Base-by-base conservation (phyloP, 1,140 invertebrate genomes). In the Yoshiicerus persimilis region DNA sequence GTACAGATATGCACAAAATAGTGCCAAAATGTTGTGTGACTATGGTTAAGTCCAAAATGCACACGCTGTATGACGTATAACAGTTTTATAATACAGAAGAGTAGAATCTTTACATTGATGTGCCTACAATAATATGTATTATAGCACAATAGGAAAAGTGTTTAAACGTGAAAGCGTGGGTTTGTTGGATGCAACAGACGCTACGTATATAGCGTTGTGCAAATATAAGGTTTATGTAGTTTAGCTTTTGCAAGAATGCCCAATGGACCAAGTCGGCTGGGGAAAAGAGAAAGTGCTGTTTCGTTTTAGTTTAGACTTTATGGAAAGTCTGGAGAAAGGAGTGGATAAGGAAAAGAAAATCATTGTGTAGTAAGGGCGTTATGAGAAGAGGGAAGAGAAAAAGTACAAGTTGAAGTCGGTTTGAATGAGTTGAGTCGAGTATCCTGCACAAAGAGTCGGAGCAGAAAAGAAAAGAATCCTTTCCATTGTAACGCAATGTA, bases 291-390 rank as follows among this genome's bases (percentile, higher is more conserved):
- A 80, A 80, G n/a, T 36, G 75, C 75, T 36, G 32, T 80, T 80
- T 80, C 75, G 34, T 80, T 80, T 80, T 80, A 80, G 75, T 80
- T 80, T n/a, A 38, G 34, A 80, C 20, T 80, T 80, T 80, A 34
- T 36, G 75, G 75, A 80, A 80, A 80, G 75, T 80, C 66, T 70
- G 25, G 25, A 70, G 66, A 30, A 70, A 70, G 25, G 27, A 30
- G 27, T 25, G 64, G 66, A 25, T 70, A 70, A 47, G 66, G 66
- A 25, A 66, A 13, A 30, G 66, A 25, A 70, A 70, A 70, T 32
- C 66, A 70, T 70, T 70, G 23, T 70, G 27, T 30, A 30, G 25
- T 70, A 70, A 30, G 11, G 16, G 25, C 25, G 66, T 27, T 30
- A 30, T 27, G 25, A 30, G 13, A 16, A 30, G 66, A 70, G 66